Conservation (phyloP, 2,113 vertebrate species). For the Lophochroa leadbeateri region DNA sequence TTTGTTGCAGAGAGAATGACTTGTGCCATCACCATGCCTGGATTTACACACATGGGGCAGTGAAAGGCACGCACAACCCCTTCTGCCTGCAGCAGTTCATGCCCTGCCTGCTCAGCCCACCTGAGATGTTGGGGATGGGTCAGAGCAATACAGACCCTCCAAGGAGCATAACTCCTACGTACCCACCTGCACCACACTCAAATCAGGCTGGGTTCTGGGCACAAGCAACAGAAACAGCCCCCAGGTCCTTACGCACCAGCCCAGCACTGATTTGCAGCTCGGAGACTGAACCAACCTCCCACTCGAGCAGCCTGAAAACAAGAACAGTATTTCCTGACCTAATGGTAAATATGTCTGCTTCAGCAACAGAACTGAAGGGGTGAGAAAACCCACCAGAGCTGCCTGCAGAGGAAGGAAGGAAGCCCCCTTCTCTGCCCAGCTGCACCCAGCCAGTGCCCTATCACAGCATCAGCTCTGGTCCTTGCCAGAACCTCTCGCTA, state of each 20-base stretch:
- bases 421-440: background rate
- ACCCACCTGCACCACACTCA: background rate
- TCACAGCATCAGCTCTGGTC: background rate
- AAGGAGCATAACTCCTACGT: background rate
- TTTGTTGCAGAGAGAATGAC: background rate
- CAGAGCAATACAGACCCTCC: background rate
- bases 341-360: background rate
- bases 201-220: background rate
- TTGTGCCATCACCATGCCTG: background rate
- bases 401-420: background rate
- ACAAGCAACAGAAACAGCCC: background rate
- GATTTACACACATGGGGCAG: accelerated
- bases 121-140: background rate
- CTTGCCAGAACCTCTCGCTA: background rate
- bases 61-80: background rate
- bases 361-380: background rate
- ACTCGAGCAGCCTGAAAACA: background rate
- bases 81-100: background rate
- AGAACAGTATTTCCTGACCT: background rate
- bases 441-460: background rate
- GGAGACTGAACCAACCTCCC: background rate
- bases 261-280: accelerated
- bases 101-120: background rate
- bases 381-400: background rate
- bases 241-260: background rate